Percentiles rank a stretch among this genome's conserved stretches.
Conservation (phyloP, 2,797 vertebrate genomes). For the Danio albolineatus region DNA sequence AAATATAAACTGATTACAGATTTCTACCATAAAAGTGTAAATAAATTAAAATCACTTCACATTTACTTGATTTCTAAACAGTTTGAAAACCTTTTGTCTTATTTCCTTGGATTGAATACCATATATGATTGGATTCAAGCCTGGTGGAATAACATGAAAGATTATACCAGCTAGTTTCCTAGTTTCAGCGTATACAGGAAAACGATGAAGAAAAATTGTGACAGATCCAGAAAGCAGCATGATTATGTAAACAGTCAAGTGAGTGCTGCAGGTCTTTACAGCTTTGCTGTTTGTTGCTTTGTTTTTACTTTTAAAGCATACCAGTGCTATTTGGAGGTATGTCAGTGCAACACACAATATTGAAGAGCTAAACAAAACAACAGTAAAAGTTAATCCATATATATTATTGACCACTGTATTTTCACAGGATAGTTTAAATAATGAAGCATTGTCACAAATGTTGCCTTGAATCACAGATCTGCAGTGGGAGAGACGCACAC, state of each 20-base stretch:
- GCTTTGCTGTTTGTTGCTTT: constrained; percentile 63
- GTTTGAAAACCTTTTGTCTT: constrained; percentile 4
- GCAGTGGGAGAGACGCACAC: constrained; percentile 76
- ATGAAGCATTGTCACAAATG: constrained; percentile 84
- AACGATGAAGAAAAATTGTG: constrained; percentile 46
- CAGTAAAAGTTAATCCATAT: constrained; percentile 73
- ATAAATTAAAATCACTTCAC: background rate
- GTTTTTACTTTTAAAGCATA: constrained; percentile 68
- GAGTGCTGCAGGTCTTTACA: constrained; percentile 73
- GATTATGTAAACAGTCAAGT: constrained; percentile 71
- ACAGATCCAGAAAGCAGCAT: constrained; percentile 44
- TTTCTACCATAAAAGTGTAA: background rate
- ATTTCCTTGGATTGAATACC: constrained; percentile 54
- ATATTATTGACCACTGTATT: constrained; percentile 76
- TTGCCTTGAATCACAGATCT: constrained; percentile 74
- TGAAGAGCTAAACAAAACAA: constrained; percentile 67
- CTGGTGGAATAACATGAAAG: constrained; percentile 40
- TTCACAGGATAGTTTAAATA: constrained; percentile 82
- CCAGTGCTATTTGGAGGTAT: constrained; percentile 70
- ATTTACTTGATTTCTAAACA: constrained; percentile 26
- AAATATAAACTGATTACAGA: background rate
- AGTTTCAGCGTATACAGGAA: constrained; percentile 24
- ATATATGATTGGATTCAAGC: constrained; percentile 56
- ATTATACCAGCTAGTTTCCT: constrained; percentile 52
- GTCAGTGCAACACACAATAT: constrained; percentile 68